Percentiles rank a stretch among this genome's conserved stretches.
Conservation (phyloP, 2,113 vertebrate genomes). For the Apodemus sylvaticus region DNA sequence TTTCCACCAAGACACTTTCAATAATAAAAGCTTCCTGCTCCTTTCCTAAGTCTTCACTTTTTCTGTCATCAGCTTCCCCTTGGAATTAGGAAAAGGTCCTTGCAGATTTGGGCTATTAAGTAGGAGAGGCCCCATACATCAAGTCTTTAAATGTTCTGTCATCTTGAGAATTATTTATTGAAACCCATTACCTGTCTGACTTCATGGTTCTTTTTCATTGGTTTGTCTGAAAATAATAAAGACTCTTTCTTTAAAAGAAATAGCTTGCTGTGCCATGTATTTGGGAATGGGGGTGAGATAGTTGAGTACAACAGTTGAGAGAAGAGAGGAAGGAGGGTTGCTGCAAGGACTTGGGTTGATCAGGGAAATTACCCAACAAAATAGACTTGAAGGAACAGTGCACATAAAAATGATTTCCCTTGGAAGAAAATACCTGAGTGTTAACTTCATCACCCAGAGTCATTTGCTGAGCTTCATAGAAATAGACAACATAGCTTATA, state of each 20-base stretch:
- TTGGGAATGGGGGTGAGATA: background rate
- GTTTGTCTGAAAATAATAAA: constrained; percentile 65
- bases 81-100: constrained; percentile 56
- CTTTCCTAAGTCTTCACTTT: constrained; percentile 34
- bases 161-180: constrained; percentile 69
- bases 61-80: constrained; percentile 35
- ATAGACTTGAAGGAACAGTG: background rate
- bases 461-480: background rate
- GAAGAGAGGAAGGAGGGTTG: background rate
- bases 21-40: constrained; percentile 20
- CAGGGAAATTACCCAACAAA: background rate
- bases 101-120: constrained; percentile 57
- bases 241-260: constrained; percentile 53
- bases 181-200: constrained; percentile 67
- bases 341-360: background rate
- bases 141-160: constrained; percentile 63
- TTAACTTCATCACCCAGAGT: background rate
- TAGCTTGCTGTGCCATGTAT: constrained; percentile 35
- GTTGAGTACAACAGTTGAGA: background rate
- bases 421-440: background rate
- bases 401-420: background rate
- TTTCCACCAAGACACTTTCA: background rate
- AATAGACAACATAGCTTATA: background rate
- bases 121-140: constrained; percentile 47
- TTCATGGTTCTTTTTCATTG: constrained; percentile 62